Base-by-base conservation (phyloP, 2,888 invertebrate genomes). In the Hyalella azteca region DNA sequence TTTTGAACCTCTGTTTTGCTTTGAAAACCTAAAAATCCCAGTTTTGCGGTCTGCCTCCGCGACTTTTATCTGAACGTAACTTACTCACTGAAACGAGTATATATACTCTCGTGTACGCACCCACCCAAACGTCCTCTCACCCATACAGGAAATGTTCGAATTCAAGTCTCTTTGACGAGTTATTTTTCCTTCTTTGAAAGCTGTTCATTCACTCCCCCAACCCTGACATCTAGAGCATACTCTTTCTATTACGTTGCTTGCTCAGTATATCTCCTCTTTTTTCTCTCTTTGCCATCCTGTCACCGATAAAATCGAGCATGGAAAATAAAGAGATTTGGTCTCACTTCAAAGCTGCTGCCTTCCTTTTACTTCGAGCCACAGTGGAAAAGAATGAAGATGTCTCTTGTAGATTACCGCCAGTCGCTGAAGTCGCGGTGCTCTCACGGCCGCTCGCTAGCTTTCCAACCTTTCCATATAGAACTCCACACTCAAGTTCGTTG, bases 291-390 rank as follows among this genome's bases (percentile, higher is more conserved):
- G 60, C 60, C 36, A 13, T 29, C 36, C 39, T 66, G 36, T 66
- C 66, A 11, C 66, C 5, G 66, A 66, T 66, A 66, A 66, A 66
- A 66, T 66, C 66, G 36, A 36, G 36, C 66, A n/a, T 36, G 66
- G 66, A 66, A 59, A 66, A n/a, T n/a, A n/a, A 45, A 66, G 66
- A 36, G 66, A 66, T 36, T 32, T 19, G 66, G 66, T 36, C 60
- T 36, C 66, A 66, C 32, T 19, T 19, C n/a, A 19, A 66, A 36
- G 13, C 36, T 66, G 32, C 36, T 36, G 32, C 36, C 39, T 66
- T 32, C 5, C 66, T 36, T 22, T 66, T 11, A n/a, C 36, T 5
- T 7, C n/a, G 19, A n/a, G 19, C 36, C 19, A 11, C 11, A 54
- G 26, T 36, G 5, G 36, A 11, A 15, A 22, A 9, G 36, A 66